These are phyloP conservation scores for Harpalus rubripes DNA, from an alignment of 2,888 invertebrate genomes.

Conservation along the genomic window DNA sequence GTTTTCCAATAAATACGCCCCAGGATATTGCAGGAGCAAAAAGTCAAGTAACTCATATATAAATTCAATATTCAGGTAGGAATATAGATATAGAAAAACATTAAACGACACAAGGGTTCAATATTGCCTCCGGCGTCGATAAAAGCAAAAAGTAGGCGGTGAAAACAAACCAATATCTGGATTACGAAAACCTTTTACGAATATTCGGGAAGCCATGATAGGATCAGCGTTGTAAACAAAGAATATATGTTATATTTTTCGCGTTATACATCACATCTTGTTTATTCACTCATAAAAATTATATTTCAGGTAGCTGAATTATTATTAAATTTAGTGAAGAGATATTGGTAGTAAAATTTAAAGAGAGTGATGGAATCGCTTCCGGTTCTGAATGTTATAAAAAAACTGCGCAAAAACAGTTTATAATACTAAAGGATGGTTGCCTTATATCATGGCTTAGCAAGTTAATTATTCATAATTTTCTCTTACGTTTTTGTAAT, in stretches of 20 bases:
- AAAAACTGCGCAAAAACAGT: too few species aligned
- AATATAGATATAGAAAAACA: conserved; percentile 37
- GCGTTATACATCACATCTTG: too few species aligned
- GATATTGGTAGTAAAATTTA: too few species aligned
- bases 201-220: neutral
- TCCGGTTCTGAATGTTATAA: too few species aligned
- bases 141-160: conserved; percentile 17
- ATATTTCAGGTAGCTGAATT: too few species aligned
- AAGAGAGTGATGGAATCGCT: too few species aligned
- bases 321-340: too few species aligned
- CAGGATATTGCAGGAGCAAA: conserved; percentile 9
- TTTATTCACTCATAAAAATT: too few species aligned
- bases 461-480: too few species aligned
- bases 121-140: conserved; percentile 27
- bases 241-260: neutral
- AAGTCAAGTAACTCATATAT: conserved; percentile 29
- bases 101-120: conserved; percentile 31
- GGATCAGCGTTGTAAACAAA: neutral
- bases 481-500: too few species aligned
- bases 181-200: neutral
- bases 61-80: conserved; percentile 51
- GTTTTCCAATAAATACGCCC: conserved; percentile 29
- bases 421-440: too few species aligned
- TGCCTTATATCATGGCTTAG: too few species aligned
- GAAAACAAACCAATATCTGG: conserved; percentile 45